Evolutionary conservation across 2,797 vertebrate genomes (phyloP), one percentile per base, ranked within the genome.

Genomic region (Lepidocolaptes lacrymiger): DNA sequence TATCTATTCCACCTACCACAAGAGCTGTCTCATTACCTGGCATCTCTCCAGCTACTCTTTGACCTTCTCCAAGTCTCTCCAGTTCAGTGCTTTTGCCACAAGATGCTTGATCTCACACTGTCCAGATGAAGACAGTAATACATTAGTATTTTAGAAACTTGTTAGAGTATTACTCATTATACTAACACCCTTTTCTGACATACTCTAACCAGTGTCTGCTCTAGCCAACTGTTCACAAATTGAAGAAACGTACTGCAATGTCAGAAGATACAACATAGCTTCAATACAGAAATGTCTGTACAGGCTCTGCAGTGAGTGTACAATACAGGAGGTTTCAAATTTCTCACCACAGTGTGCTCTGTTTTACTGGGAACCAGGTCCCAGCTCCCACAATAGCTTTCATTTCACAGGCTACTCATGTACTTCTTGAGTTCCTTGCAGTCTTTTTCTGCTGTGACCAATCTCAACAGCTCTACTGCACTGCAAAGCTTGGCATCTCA

Each of bases 371-470:
- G 15, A 95, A 86, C 24, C 30, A 72, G 41, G 26, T 58, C n/a
- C 54, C 76, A 84, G 39, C 69, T 95, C 54, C 64, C 73, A 84
- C 62, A 91, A 5, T 17, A 73, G 22, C 62, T 75, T 51, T 88
- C 13, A 75, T 55, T 94, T 88, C 94, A 93, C 43, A 91, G 62
- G 76, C 80, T 81, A 43, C 76, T 88, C 74, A 56, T 76, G 48
- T 67, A 15, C 39, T 43, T 66, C 71, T 88, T 11, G 2, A 89
- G n/a, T 34, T 94, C 48, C 66, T 68, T 67, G 41, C 46, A 83
- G 74, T 62, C 54, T 46, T 80, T 66, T 75, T 72, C 75, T 83
- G 46, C 77, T 84, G 94, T 55, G 72, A 85, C 36, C 89, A 58
- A 75, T 66, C 14, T 88, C 69, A 91, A 72, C 32, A 89, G 58